These are phyloP conservation scores for Cassiopea xamachana DNA, from an alignment of 30 jellyfish, hydroid and myxozoan species.

Conservation along the genomic window DNA sequence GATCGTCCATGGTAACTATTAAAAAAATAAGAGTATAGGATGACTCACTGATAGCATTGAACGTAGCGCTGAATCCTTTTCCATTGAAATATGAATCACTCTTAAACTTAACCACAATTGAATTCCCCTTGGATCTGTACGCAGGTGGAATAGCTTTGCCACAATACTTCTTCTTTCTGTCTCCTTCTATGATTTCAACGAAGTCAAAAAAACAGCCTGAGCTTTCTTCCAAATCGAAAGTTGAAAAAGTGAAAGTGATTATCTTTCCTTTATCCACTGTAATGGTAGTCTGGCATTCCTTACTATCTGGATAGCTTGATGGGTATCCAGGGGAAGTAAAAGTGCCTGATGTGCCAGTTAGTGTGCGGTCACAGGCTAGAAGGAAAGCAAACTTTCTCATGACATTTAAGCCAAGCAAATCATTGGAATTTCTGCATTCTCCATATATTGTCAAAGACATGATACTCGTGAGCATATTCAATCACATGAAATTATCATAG, in stretches of 20 bases:
- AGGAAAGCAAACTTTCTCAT: no score
- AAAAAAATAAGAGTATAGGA: background rate
- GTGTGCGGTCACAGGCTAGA: conserved; percentile 14
- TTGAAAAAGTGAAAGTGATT: background rate
- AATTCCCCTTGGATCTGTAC: conserved; percentile 8
- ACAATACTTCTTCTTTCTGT: conserved; percentile 16
- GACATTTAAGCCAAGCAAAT: no score
- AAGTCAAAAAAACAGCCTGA: background rate
- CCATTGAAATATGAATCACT: background rate
- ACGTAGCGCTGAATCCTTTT: conserved; percentile 27
- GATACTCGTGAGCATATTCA: no score
- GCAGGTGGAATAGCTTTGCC: conserved; percentile 2
- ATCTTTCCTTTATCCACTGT: conserved; percentile 13
- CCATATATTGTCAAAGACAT: no score
- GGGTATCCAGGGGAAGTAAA: conserved; percentile 35
- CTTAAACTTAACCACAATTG: background rate
- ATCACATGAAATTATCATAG: no score
- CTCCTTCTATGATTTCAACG: conserved; percentile 17
- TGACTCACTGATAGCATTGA: background rate
- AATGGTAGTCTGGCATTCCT: background rate
- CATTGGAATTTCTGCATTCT: no score
- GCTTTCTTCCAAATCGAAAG: background rate
- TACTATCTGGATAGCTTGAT: conserved; percentile 11
- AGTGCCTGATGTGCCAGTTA: conserved; percentile 10
- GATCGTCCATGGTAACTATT: background rate